Evolutionary conservation across 2,797 vertebrate species (phyloP).

Genomic region (Acridotheres tristis): DNA sequence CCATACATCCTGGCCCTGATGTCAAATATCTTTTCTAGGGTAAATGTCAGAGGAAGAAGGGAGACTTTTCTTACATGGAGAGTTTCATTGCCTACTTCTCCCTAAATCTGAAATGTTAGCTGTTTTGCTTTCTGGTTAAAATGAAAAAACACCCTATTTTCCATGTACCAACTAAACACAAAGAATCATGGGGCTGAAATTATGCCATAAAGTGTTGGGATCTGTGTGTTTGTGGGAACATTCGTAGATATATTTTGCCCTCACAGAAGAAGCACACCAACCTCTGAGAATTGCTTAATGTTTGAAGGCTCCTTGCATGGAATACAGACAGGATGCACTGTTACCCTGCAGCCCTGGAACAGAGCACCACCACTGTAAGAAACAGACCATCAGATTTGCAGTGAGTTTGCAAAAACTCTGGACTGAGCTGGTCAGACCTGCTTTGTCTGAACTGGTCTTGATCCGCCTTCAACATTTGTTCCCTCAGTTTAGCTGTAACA

Average conservation of each 20-base stretch:
- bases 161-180: not conserved
- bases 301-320: not conserved
- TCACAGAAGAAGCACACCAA: not conserved
- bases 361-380: not conserved
- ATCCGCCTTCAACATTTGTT: not conserved
- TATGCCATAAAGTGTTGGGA: not conserved
- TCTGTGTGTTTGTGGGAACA: not conserved
- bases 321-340: not conserved
- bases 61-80: not conserved
- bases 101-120: not conserved
- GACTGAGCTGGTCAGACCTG: not conserved
- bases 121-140: not conserved
- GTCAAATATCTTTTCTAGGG: conserved; percentile 20
- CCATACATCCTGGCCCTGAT: not conserved
- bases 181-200: not conserved
- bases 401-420: not conserved
- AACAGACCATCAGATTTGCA: not conserved
- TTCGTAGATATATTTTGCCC: not conserved
- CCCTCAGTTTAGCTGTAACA: not conserved
- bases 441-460: not conserved
- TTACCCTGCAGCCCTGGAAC: not conserved
- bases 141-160: not conserved
- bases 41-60: conserved; percentile 19
- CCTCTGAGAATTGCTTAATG: not conserved
- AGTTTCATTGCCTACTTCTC: not conserved